Conservation (phyloP, 1,140 invertebrate genomes). For the Mylabris phalerata region DNA sequence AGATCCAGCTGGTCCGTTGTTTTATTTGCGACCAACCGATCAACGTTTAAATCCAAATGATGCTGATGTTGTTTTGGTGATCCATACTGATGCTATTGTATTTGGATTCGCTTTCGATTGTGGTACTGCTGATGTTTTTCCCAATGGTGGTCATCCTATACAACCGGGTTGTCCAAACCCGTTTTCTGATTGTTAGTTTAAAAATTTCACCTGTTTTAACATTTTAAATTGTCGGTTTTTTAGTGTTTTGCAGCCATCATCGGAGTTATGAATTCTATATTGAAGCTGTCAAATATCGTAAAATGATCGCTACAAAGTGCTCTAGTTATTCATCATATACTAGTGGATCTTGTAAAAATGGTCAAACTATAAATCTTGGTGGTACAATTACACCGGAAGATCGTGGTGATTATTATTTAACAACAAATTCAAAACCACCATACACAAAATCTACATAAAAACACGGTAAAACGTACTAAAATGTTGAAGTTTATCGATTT, state of each 20-base stretch:
- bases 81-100: constrained; percentile 4
- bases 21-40: not conserved
- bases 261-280: constrained; percentile 6
- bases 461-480: too few relatives aligned
- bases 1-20: constrained; percentile 15
- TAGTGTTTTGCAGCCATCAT: constrained; percentile 15
- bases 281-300: not conserved
- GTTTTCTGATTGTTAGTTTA: not conserved
- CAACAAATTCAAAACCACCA: not conserved
- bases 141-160: constrained; percentile 6
- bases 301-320: constrained; percentile 1
- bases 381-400: not conserved
- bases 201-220: too few relatives aligned
- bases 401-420: constrained; percentile 6
- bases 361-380: constrained; percentile 6
- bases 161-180: constrained; percentile 11
- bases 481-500: too few relatives aligned
- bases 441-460: not conserved
- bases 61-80: constrained; percentile 10
- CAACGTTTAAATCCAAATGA: not conserved
- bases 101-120: constrained; percentile 1
- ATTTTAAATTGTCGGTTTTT: not conserved
- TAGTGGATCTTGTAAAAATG: not conserved
- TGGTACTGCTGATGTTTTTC: constrained; percentile 15
- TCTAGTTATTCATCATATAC: not conserved